phyloP scores from a whole-genome alignment of 1,140 invertebrate species.

The Oryzaephilus surinamensis region DNA sequence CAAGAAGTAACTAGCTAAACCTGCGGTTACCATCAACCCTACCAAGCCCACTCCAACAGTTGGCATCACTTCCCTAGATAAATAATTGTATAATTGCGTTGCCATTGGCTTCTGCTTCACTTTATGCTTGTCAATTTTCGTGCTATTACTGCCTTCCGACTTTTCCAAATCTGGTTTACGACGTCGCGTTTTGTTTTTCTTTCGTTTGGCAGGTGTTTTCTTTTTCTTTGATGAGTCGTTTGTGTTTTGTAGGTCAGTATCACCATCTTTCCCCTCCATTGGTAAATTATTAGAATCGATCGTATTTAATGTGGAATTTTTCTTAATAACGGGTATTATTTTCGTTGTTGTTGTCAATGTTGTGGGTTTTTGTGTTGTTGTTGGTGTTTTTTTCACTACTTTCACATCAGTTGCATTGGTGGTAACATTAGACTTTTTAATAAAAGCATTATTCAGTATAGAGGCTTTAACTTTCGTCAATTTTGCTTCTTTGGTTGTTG shows the following conservation, averaged over 20 bases:
- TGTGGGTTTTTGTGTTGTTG: slow-evolving; percentile 20
- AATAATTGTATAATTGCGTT: slow-evolving; percentile 65
- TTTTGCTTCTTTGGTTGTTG: no score
- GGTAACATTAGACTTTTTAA: slow-evolving; percentile 20
- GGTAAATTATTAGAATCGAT: slow-evolving; percentile 18
- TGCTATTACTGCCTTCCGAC: slow-evolving; percentile 37
- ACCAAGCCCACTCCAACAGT: slow-evolving; percentile 64
- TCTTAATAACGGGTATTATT: no score
- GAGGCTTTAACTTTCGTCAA: slow-evolving; percentile 27
- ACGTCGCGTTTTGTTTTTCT: slow-evolving; percentile 50
- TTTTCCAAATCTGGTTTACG: slow-evolving; percentile 43
- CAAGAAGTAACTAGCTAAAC: slow-evolving; percentile 62
- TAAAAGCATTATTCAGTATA: slow-evolving; percentile 17
- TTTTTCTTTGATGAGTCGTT: slow-evolving; percentile 38
- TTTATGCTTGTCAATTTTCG: slow-evolving; percentile 40
- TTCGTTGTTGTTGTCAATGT: slow-evolving; percentile 9
- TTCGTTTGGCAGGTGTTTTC: slow-evolving; percentile 38
- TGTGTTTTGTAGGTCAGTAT: slow-evolving; percentile 43
- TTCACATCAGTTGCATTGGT: no score
- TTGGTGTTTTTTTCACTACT: slow-evolving; percentile 25
- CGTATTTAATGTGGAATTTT: slow-evolving; percentile 13
- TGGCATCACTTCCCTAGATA: slow-evolving; percentile 68
- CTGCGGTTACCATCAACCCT: slow-evolving; percentile 56
- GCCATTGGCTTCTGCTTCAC: slow-evolving; percentile 46
- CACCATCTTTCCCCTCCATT: slow-evolving; percentile 44